Base-by-base conservation (phyloP, 2,113 vertebrate genomes). In the Salvator merianae region DNA sequence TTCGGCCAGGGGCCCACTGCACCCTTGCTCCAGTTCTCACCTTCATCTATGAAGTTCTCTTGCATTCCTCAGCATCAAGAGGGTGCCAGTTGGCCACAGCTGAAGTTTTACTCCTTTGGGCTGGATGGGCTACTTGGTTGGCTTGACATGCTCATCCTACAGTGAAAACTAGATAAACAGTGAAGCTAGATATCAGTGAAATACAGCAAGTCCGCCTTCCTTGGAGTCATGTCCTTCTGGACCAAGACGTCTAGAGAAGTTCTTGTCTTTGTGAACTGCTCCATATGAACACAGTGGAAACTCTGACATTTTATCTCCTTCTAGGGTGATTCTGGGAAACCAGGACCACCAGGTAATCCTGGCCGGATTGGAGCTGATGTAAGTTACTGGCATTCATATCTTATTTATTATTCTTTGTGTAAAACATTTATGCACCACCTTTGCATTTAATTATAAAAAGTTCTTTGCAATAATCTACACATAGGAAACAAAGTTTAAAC, bases 311-410 rank as follows among this genome's bases (percentile, higher is more conserved):
- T 30, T 68, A 79, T 36, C 74, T 71, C 77, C 34, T 93, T 90
- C 50, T 38, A 99, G 98, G 98, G 98, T 73, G 98, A 99, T 40
- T 93, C 93, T 1, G 98, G 98, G 76, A 96, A 97, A 28, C 92
- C 96, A 3, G 98, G 98, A 0, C 97, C 97, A 28, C 94, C 96
- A 0, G 98, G 98, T 55, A 87, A 86, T 88, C 69, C 93, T 0
- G 98, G 98, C 74, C 94, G 98, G 73, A 92, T 96, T 0, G 98
- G 98, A 63, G 94, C 97, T 0, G 98, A 99, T 91, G 98, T 97
- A 83, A 97, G 94, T 0, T 63, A 30, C 36, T 22, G 36, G 9
- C 13, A 30, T 26, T 5, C 55, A 20, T 65, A 28, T 28, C 24
- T 65, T 65, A 63, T 65, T 59, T 65, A 28, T 65, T 65, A 65